phyloP scores from a whole-genome alignment of 2,113 vertebrate genomes.

The Gulo gulo region DNA sequence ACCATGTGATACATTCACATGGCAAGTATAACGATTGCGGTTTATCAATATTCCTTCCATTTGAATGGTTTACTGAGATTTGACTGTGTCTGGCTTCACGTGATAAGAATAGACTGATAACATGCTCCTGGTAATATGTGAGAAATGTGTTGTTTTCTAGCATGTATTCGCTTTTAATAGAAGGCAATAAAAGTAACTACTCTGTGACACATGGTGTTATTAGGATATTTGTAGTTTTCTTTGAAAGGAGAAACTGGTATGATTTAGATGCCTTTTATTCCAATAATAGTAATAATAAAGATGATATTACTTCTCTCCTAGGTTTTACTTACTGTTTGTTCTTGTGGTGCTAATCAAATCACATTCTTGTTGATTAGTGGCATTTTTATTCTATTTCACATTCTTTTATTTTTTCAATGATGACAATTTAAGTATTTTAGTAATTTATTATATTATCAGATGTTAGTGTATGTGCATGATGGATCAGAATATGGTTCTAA shows the following conservation, averaged over 20 bases:
- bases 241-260: slow-evolving; percentile 29
- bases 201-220: slow-evolving; percentile 48
- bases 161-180: slow-evolving; percentile 54
- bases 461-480: neutral
- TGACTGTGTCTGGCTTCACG: slow-evolving; percentile 45
- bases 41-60: slow-evolving; percentile 31
- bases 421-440: slow-evolving; percentile 45
- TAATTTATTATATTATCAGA: slow-evolving; percentile 23
- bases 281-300: slow-evolving; percentile 30
- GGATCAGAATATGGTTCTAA: neutral
- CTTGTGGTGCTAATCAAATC: neutral
- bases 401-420: slow-evolving; percentile 22
- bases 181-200: slow-evolving; percentile 38
- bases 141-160: slow-evolving; percentile 29
- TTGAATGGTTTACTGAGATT: slow-evolving; percentile 20
- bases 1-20: slow-evolving; percentile 29
- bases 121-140: neutral
- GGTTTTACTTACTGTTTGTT: slow-evolving; percentile 28
- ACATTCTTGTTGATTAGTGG: slow-evolving; percentile 8
- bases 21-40: slow-evolving; percentile 11
- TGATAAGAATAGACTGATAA: slow-evolving; percentile 65
- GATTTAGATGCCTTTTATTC: slow-evolving; percentile 57
- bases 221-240: slow-evolving; percentile 57
- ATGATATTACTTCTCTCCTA: slow-evolving; percentile 30
- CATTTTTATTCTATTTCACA: slow-evolving; percentile 32